These are phyloP conservation scores for Corythoichthys intestinalis DNA, from an alignment of 2,113 vertebrate genomes.

Conservation along the genomic window DNA sequence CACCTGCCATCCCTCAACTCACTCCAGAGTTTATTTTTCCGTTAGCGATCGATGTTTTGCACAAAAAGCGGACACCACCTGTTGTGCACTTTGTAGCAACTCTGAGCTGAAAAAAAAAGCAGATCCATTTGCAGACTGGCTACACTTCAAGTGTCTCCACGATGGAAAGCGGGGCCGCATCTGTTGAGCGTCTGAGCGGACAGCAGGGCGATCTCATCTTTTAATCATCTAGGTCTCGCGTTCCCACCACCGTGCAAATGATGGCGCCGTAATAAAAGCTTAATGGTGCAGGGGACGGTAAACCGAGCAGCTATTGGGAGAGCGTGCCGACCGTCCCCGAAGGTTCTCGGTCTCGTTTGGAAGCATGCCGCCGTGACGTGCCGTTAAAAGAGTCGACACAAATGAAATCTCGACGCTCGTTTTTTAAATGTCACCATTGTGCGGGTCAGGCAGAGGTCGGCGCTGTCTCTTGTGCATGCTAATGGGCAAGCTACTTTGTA, in stretches of 20 bases:
- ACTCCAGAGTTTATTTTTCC: constrained; percentile 12
- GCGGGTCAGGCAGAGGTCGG: constrained; percentile 51
- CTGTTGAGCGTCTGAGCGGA: constrained; percentile 21
- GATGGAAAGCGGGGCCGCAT: constrained; percentile 11
- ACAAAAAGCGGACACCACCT: constrained; percentile 2
- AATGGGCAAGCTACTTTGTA: neutral
- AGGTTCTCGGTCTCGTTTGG: constrained; percentile 45
- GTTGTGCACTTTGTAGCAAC: neutral
- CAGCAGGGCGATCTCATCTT: constrained; percentile 8
- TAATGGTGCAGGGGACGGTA: constrained; percentile 48
- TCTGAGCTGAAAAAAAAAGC: neutral
- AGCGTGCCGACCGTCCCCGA: constrained; percentile 23
- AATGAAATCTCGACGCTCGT: constrained; percentile 37
- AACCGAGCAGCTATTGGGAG: constrained; percentile 42
- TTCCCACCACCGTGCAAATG: constrained; percentile 52
- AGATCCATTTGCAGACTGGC: neutral
- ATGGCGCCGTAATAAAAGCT: constrained; percentile 49
- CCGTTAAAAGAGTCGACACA: neutral
- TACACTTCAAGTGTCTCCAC: neutral
- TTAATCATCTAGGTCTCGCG: constrained; percentile 40
- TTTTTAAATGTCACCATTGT: constrained; percentile 52
- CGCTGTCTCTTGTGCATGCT: constrained; percentile 15
- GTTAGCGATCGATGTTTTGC: constrained; percentile 7
- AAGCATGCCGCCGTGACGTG: constrained; percentile 30
- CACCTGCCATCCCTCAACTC: constrained; percentile 40